Base-by-base conservation (phyloP, 2,113 vertebrate species). In the Ctenodactylus gundi region DNA sequence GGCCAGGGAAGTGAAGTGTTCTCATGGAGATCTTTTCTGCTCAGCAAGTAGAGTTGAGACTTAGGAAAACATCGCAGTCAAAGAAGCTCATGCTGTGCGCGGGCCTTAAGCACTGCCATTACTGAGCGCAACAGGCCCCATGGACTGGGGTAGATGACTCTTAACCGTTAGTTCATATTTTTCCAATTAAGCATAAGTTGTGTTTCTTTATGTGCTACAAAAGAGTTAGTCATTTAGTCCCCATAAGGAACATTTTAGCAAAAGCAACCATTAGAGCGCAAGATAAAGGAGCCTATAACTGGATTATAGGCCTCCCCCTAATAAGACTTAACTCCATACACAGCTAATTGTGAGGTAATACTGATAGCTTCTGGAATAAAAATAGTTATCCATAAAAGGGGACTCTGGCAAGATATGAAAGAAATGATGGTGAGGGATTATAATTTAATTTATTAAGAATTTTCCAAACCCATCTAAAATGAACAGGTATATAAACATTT, bases 101-200 rank as follows among this genome's bases (percentile, higher is more conserved):
- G 29, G 53, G 94, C 94, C 77, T 93, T 90, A 98, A 96, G 88
- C 4, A 8, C 82, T 96, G 88, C 76, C 68, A 96, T 96, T 94
- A 75, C 46, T 6, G 17, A 83, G 84, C 60, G 55, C 93, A 90
- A 88, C 46, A 89, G 96, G 85, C 73, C 85, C 90, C 55, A 58
- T 65, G 83, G 85, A 94, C 97, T 93, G 70, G 55, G 62, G 53
- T 85, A 64, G 95, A 95, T 83, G 97, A 85, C 36, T 17, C 88
- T 92, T 96, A 97, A 98, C 60, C 91, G 97, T 96, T 92, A 94
- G 67, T 94, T 97, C 85, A 46, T 96, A 92, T 96, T 98, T 97
- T 98, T 97, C 96, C 95, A 98, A 49, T 97, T 98, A 98, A 72
- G 81, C 85, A 6, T 95, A 95, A 97, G 81, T 98, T 97, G 97